Base-by-base conservation (phyloP, 30 jellyfish, hydroid and myxozoan genomes). In the Catostylus mosaicus region DNA sequence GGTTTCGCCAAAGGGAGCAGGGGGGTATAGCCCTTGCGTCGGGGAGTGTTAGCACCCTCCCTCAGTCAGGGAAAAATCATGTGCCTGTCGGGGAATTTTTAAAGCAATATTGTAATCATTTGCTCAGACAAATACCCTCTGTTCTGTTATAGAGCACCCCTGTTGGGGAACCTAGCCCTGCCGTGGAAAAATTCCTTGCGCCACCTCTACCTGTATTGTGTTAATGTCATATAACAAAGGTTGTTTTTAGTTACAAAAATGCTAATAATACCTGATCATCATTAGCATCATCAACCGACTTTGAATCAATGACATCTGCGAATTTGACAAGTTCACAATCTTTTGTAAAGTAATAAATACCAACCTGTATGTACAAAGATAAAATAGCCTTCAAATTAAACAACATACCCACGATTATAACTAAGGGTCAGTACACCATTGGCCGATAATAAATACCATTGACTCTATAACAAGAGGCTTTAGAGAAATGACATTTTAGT, bases 261-360 rank as follows among this genome's bases (percentile, higher is more conserved):
- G 40, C 20, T 33, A 18, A 16, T 5, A 65, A 24, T 45, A 12
- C 60, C 50, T 72, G 14, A 26, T 61, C 70, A 0, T 47, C 71
- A 43, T 30, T 27, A 0, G 52, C 50, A 23, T 31, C 67, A 14
- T 43, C 83, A 4, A 40, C 73, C 0, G 2, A 7, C 64, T 50
- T 3, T 29, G 83, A 26, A 19, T 30, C 22, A 30, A 60, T 72
- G 30, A 72, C 66, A 18, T 72, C 83, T 26, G 19, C 32, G 30
- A 46, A 46, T 26, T 72, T 72, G 33, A 23, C 27, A 20, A 72
- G 83, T 9, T 43, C 35, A 2, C 57, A 31, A 3, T 23, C 30
- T 7, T 43, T n/a, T 24, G 83, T n/a, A 29, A 72, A 72, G 32
- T 38, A 43, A 47, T 72, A 46, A 38, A 45, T 30, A 18, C 83